Base-by-base conservation (phyloP, 2,888 invertebrate species). In the Apocheima hispidaria region DNA sequence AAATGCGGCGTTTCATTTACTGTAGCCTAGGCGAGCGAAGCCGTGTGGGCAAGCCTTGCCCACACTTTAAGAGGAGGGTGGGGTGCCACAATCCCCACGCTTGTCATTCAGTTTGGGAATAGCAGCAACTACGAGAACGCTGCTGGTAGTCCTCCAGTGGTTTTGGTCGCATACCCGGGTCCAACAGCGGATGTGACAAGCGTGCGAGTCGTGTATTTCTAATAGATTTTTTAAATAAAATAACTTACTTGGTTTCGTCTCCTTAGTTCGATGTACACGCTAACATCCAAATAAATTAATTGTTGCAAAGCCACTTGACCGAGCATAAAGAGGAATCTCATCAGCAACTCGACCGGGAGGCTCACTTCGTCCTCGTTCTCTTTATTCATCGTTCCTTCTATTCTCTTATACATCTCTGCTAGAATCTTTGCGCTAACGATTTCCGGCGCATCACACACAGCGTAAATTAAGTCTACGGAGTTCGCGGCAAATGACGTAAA, bases 251-350 rank as follows among this genome's bases (percentile, higher is more conserved):
- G 87, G 75, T 90, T 92, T 64, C 86, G 89, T 85, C 85, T 94
- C 76, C 89, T 79, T 73, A 98, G 90, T 84, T 98, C 98, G 64
- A 96, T 96, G 73, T 98, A 97, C 4, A 98, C 95, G 68, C 94
- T 94, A 26, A 96, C 95, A 76, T 99, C 98, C 57, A 98, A 93
- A 81, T 96, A 96, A 51, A 96, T 95, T 81, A 98, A 94, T 78
- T 97, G 96, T 69, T 96, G 95, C 58, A 96, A 86, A 0, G 97
- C 97, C 64, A 97, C 92, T 64, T 97, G 96, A 4, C 98, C 98
- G 58, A 96, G 85, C 18, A 96, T 79, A 65, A 93, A 94, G 18
- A 94, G 82, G 66, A 94, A 94, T 12, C 95, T 85, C 0, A 91
- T 87, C 61, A 94, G 71, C 68, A 94, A 68, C 71, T 92, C 91